Evolutionary conservation across 2,797 vertebrate genomes (phyloP).

Genomic region (Galago senegalensis): DNA sequence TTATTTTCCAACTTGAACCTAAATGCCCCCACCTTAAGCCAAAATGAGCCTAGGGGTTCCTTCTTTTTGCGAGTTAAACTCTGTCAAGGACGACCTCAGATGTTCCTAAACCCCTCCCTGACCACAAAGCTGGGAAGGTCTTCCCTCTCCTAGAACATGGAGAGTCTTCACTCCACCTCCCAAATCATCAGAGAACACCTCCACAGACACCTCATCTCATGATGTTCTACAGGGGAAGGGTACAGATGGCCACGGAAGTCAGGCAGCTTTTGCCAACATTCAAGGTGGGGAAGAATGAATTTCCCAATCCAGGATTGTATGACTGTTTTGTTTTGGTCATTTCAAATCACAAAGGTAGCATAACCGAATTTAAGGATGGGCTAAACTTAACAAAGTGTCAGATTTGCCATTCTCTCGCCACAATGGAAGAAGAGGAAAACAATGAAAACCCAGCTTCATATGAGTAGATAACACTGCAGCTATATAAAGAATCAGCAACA

Average conservation of each 20-base stretch:
- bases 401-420: slow-evolving; percentile 36
- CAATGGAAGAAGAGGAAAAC: slow-evolving; percentile 12
- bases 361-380: slow-evolving; percentile 43
- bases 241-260: not conserved
- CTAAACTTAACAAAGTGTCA: not conserved
- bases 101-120: not conserved
- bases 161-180: not conserved
- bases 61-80: not conserved
- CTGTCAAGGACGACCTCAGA: not conserved
- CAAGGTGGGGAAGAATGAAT: slow-evolving; percentile 58
- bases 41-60: slow-evolving; percentile 9
- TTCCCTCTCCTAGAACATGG: not conserved
- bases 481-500: not conserved
- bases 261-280: slow-evolving; percentile 9
- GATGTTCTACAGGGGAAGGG: not conserved
- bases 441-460: not conserved
- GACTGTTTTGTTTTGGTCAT: slow-evolving; percentile 51
- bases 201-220: no score
- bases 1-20: not conserved
- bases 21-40: not conserved
- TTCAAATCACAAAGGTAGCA: slow-evolving; percentile 62
- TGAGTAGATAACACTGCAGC: not conserved
- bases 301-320: not conserved
- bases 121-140: not conserved
- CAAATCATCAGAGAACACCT: not conserved